Conservation (phyloP, 2,888 invertebrate species). For the Rhingia campestris region DNA sequence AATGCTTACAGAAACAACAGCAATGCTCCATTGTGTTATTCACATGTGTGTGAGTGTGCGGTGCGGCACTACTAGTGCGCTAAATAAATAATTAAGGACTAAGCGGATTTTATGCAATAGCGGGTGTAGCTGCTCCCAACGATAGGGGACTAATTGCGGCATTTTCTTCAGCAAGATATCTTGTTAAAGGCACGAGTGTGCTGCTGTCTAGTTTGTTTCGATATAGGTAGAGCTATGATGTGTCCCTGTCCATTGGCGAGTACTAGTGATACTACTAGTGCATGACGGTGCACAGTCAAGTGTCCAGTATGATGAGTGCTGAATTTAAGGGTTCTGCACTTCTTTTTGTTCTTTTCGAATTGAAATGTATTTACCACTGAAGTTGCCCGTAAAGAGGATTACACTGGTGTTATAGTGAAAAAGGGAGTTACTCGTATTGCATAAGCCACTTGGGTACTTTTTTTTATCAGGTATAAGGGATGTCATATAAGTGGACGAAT, state of each 20-base stretch:
- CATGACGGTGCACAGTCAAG: constrained; percentile 3
- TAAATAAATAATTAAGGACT: constrained; percentile 55
- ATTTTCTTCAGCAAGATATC: constrained; percentile 11
- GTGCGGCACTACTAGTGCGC: constrained; percentile 1
- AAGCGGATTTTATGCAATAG: constrained; percentile 33
- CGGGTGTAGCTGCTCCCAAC: constrained; percentile 9
- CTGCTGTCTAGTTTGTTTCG: neutral
- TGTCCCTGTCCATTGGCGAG: neutral
- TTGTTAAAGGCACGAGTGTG: neutral
- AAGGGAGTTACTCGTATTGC: neutral
- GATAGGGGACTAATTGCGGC: constrained; percentile 32
- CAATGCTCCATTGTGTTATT: constrained; percentile 21
- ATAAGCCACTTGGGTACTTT: neutral
- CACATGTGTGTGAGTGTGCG: neutral
- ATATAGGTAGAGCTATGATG: constrained; percentile 1
- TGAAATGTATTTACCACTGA: constrained; percentile 10
- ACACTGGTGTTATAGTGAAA: neutral
- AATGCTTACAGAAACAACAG: constrained; percentile 22
- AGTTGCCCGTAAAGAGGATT: constrained; percentile 9
- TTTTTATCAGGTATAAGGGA: too few relatives aligned
- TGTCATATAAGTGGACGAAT: too few relatives aligned
- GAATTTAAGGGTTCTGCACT: neutral
- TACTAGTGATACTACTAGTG: neutral
- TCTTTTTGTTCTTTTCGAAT: neutral
- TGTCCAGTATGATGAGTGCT: neutral